Conservation (phyloP, 2,888 invertebrate species). For the Heliconius ethilla region DNA sequence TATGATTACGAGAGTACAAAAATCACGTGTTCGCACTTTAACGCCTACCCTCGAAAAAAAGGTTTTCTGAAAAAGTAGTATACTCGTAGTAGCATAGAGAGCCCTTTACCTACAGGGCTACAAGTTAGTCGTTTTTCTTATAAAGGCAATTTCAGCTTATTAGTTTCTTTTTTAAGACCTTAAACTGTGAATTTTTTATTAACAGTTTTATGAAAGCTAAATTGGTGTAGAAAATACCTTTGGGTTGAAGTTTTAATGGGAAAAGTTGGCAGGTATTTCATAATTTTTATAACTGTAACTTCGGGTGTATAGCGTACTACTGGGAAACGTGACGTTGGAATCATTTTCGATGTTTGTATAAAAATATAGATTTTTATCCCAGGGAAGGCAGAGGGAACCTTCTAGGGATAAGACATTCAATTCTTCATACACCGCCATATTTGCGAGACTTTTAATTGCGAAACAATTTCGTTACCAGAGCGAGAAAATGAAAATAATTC, state of each 20-base stretch:
- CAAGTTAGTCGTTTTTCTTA: neutral
- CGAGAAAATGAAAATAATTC: too few species aligned
- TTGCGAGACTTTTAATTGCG: too few species aligned
- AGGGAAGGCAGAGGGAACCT: neutral
- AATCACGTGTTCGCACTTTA: too few species aligned
- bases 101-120: neutral
- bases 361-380: neutral
- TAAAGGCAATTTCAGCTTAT: constrained; percentile 24
- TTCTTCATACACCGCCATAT: too few species aligned
- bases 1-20: too few species aligned
- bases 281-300: constrained; percentile 18
- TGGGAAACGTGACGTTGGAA: constrained; percentile 7
- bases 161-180: constrained; percentile 35
- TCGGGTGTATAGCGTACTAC: neutral
- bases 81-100: neutral
- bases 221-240: constrained; percentile 26
- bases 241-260: constrained; percentile 30
- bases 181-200: constrained; percentile 37
- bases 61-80: neutral
- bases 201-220: constrained; percentile 21
- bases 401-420: too few species aligned
- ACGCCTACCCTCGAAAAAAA: too few species aligned
- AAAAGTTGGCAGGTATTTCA: constrained; percentile 27
- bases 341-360: neutral
- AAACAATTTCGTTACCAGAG: too few species aligned